A percentile compares a stretch with the other conserved stretches of the same genome.
phyloP scores from a whole-genome alignment of 2,113 vertebrate species.

The Strix aluco region DNA sequence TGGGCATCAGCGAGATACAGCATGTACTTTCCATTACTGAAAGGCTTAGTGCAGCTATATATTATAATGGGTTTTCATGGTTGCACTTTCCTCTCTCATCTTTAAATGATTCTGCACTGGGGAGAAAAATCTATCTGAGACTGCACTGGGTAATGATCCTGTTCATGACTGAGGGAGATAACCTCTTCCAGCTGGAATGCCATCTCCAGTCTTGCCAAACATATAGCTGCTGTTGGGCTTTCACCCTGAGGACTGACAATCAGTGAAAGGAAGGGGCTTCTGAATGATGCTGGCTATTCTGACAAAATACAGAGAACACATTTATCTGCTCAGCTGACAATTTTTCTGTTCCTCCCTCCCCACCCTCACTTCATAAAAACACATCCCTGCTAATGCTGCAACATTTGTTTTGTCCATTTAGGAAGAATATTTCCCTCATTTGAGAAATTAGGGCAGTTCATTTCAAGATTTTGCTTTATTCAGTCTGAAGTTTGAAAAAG shows the following conservation, averaged over 20 bases:
- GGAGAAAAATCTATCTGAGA: neutral
- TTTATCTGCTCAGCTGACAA: neutral
- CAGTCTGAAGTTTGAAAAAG: neutral
- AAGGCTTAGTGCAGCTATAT: neutral
- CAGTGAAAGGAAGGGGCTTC: neutral
- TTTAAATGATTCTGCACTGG: neutral
- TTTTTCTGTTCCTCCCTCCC: neutral
- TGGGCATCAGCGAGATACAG: neutral
- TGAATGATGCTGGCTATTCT: neutral
- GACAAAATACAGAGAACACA: neutral
- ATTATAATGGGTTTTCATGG: neutral
- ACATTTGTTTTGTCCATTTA: neutral
- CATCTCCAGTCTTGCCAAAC: neutral
- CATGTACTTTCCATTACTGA: neutral
- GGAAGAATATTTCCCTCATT: neutral
- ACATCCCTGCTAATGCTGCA: neutral
- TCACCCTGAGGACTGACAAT: fast-evolving
- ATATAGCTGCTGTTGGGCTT: neutral
- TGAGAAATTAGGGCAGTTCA: neutral
- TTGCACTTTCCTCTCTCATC: neutral
- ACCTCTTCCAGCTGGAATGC: neutral
- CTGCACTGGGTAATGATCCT: neutral
- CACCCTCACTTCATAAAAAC: neutral
- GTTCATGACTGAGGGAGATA: neutral
- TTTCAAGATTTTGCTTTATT: neutral